These are phyloP conservation scores for Agrotis clavis DNA, from an alignment of 2,888 invertebrate genomes.

Conservation along the genomic window DNA sequence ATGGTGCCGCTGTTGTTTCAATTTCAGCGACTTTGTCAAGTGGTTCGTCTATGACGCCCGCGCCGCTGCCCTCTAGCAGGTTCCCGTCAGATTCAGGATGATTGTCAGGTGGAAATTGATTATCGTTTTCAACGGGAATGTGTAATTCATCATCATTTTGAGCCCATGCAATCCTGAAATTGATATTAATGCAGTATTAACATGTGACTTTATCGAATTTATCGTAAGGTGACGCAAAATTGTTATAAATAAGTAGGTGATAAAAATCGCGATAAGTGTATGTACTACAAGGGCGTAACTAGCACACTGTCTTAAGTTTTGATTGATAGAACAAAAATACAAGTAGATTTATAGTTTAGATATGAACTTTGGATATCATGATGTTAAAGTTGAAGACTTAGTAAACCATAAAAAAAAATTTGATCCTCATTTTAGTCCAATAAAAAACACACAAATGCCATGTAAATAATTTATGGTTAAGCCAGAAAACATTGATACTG, in stretches of 20 bases:
- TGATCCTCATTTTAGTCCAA: not conserved
- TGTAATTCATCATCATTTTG: constrained; percentile 82
- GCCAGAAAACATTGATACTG: not conserved
- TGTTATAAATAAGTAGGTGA: constrained; percentile 80
- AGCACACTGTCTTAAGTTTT: constrained; percentile 64
- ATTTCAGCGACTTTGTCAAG: constrained; percentile 63
- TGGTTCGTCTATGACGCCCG: constrained; percentile 75
- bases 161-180: constrained; percentile 72
- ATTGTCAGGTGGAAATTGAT: constrained; percentile 84
- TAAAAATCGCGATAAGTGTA: constrained; percentile 84
- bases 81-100: constrained; percentile 73
- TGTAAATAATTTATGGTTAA: not conserved
- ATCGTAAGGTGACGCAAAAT: constrained; percentile 85
- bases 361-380: constrained; percentile 13
- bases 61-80: constrained; percentile 80
- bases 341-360: constrained; percentile 43
- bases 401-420: not conserved
- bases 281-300: constrained; percentile 80
- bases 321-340: constrained; percentile 62
- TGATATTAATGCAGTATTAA: constrained; percentile 64
- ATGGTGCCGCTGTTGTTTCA: constrained; percentile 60
- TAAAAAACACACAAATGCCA: not conserved
- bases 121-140: constrained; percentile 84
- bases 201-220: constrained; percentile 83
- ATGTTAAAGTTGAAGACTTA: not conserved